A percentile compares a stretch with the other conserved stretches of the same genome.
Conservation (phyloP, 2,888 invertebrate genomes). For the Chloroclystis v-ata region DNA sequence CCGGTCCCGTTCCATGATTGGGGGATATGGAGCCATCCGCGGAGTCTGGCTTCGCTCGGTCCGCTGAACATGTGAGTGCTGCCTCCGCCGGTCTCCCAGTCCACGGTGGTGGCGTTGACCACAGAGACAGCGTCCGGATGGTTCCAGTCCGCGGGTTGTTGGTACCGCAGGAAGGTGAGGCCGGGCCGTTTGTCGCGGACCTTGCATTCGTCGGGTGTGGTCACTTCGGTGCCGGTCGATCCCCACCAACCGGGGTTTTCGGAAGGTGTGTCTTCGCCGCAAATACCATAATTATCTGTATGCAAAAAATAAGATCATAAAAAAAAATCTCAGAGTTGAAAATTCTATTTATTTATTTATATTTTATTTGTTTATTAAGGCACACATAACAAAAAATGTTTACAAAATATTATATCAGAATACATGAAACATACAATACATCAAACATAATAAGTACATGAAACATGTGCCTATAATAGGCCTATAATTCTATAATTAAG, state of each 20-base stretch:
- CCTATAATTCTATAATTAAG: too few species aligned
- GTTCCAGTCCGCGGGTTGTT: slow-evolving; percentile 90
- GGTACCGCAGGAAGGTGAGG: slow-evolving; percentile 91
- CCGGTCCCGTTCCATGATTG: slow-evolving; percentile 82
- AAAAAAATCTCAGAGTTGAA: too few species aligned
- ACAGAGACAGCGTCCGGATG: slow-evolving; percentile 93
- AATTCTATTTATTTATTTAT: too few species aligned
- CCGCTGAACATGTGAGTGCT: slow-evolving; percentile 83
- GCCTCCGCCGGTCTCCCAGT: slow-evolving; percentile 85
- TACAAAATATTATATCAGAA: too few species aligned
- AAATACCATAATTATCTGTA: slow-evolving; percentile 87
- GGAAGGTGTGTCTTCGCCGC: slow-evolving; percentile 90
- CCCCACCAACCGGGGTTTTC: slow-evolving; percentile 95
- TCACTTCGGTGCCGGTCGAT: slow-evolving; percentile 86
- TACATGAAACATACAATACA: too few species aligned
- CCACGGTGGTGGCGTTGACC: slow-evolving; percentile 90
- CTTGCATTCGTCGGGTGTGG: slow-evolving; percentile 86
- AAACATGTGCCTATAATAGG: too few species aligned
- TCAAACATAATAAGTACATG: too few species aligned
- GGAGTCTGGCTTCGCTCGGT: slow-evolving; percentile 85
- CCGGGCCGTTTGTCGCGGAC: slow-evolving; percentile 89
- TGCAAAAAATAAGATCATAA: too few species aligned
- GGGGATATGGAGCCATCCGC: slow-evolving; percentile 90
- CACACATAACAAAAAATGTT: too few species aligned
- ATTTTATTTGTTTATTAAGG: too few species aligned